Conservation (phyloP, 2,888 invertebrate genomes). For the Piscicola geometra region DNA sequence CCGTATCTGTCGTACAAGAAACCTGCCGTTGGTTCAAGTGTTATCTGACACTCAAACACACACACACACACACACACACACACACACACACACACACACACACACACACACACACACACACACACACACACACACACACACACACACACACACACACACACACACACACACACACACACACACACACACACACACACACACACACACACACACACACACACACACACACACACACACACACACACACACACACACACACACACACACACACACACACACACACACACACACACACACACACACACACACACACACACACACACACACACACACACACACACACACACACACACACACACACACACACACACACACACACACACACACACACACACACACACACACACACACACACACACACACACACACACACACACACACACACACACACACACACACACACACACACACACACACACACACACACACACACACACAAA, state of each 20-base stretch:
- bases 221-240: slow-evolving; percentile 31
- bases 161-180: too few relatives aligned
- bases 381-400: slow-evolving; percentile 4
- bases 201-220: background rate
- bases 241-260: slow-evolving; percentile 31
- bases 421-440: too few relatives aligned
- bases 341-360: slow-evolving; percentile 80
- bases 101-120: too few relatives aligned
- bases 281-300: background rate
- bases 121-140: too few relatives aligned
- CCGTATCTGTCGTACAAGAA: slow-evolving; percentile 14
- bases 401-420: slow-evolving; percentile 1
- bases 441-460: too few relatives aligned
- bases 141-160: too few relatives aligned
- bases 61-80: too few relatives aligned
- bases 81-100: too few relatives aligned
- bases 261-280: slow-evolving; percentile 33
- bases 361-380: slow-evolving; percentile 14
- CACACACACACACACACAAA: too few relatives aligned
- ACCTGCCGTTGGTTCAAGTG: background rate
- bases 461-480: too few relatives aligned
- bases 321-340: slow-evolving; percentile 46
- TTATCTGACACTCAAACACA: background rate
- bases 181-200: too few relatives aligned
- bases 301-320: slow-evolving; percentile 8